A percentile compares a stretch with the other conserved stretches of the same genome.
These are phyloP conservation scores for Vespertilio murinus DNA, from an alignment of 2,797 vertebrate species.

Conservation along the genomic window DNA sequence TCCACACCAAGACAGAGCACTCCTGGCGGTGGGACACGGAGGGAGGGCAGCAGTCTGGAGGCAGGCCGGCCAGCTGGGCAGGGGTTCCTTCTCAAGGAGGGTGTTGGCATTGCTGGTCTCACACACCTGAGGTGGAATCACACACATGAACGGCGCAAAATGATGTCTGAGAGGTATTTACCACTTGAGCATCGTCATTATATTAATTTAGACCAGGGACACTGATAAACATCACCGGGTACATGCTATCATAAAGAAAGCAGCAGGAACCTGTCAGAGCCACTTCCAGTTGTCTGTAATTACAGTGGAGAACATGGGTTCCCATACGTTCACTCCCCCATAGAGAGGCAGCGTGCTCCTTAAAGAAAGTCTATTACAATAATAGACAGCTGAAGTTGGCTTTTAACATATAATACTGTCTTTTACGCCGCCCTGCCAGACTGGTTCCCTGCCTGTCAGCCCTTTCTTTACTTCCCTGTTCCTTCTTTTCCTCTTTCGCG, in stretches of 20 bases:
- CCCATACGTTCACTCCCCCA: neutral
- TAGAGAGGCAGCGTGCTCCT: neutral
- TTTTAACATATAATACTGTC: conserved; percentile 37
- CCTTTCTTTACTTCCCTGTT: neutral
- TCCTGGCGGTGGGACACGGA: too few species aligned
- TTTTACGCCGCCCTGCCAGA: neutral
- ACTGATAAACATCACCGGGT: neutral
- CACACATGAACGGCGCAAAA: neutral
- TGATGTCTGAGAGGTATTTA: neutral
- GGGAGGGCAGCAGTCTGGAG: neutral
- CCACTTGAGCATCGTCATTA: neutral
- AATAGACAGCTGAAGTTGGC: neutral
- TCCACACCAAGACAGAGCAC: neutral
- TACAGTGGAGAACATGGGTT: neutral
- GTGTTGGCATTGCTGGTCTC: neutral
- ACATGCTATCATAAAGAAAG: neutral
- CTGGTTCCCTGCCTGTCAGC: neutral
- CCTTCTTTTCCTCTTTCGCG: neutral
- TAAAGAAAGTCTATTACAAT: neutral
- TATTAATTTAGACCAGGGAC: neutral
- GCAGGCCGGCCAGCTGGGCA: neutral
- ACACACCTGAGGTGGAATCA: neutral
- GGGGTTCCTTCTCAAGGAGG: neutral
- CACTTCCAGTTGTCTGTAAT: conserved; percentile 20
- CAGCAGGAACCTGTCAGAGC: neutral